Base-by-base conservation (phyloP, 2,888 invertebrate species). In the Phaonia tiefii region DNA sequence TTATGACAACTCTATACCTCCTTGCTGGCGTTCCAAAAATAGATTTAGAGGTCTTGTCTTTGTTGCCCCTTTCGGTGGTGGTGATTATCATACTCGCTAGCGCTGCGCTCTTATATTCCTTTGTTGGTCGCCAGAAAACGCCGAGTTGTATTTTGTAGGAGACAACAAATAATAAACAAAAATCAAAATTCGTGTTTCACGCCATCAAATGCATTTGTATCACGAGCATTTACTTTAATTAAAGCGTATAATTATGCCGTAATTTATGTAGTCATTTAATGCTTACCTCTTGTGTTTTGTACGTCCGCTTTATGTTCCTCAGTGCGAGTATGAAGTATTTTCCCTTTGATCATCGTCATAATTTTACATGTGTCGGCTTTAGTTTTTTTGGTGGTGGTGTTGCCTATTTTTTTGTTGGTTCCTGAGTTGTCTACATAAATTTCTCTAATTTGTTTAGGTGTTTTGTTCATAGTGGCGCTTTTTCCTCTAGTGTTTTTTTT, bases 261-360 rank as follows among this genome's bases (percentile, higher is more conserved):
- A 74, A 74, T 74, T 79, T 79, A 79, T 69, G 69, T 66, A 69
- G 63, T 17, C 22, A 54, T 69, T 37, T 51, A 51, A 51, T 22
- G 22, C 17, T 51, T 17, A 5, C 46, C 1, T 10, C 51, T 5
- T 31, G 3, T 31, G 31, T 8, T 31, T n/a, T 31, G 31, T 8
- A 31, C 8, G n/a, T n/a, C n/a, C n/a, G n/a, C n/a, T n/a, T n/a
- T n/a, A n/a, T n/a, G n/a, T n/a, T n/a, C n/a, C n/a, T n/a, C n/a
- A n/a, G n/a, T n/a, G n/a, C n/a, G n/a, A n/a, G n/a, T n/a, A n/a
- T n/a, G 1, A 54, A 44, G 7, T 63, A 22, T 42, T 63, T 20
- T 42, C 20, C 63, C 8, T 42, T 63, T 63, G 63, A 63, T 63
- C 63, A 39, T 17, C 17, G 10, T 39, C 37, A 63, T 63, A 39